Base-by-base conservation (phyloP, 2,888 invertebrate genomes). In the Coelogynopora nodosa region DNA sequence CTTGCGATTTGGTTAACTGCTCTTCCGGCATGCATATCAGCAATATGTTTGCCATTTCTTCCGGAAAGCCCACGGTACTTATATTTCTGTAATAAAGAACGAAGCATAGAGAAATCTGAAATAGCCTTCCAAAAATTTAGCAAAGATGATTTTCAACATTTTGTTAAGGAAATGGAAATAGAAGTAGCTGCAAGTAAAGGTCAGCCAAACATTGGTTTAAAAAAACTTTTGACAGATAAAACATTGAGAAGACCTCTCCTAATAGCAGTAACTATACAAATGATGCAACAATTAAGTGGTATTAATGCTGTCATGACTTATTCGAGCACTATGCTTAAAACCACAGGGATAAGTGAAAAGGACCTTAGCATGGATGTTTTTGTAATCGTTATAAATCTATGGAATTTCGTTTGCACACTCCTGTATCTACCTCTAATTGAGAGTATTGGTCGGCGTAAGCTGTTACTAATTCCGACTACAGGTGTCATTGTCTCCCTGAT, bases 371-470 rank as follows among this genome's bases (percentile, higher is more conserved):
- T n/a, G n/a, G n/a, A n/a, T n/a, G n/a, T 96, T 91, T 96, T 97
- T 86, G 97, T 97, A 88, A 96, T 97, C 93, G 97, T 97, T 90
- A 97, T 93, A 0, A 97, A 97, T 88, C 95, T 95, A 89, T 97
- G 97, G 90, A 98, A 98, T 96, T 97, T 98, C 89, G 94, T 95
- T 89, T 97, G 97, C 96, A 97, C 97, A 81, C 93, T 98, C 89
- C 95, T 97, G 89, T 96, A 97, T 88, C 95, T 98, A 90, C 97
- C 97, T 18, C 93, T 98, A 89, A 97, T 98, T 97, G 98, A 98
- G 93, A 94, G 96, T 90, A 95, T 96, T 88, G 98, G 98, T 87
- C 94, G 98, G 88, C 94, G 98, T 89, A 97, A 97, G 67, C 94
- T 98, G 84, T 96, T 96, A 67, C 91, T 97, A 67, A 92, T 94